A percentile compares a stretch with the other conserved stretches of the same genome.
Evolutionary conservation across 2,113 vertebrate species (phyloP).

Genomic region (human (Homo sapiens)): DNA sequence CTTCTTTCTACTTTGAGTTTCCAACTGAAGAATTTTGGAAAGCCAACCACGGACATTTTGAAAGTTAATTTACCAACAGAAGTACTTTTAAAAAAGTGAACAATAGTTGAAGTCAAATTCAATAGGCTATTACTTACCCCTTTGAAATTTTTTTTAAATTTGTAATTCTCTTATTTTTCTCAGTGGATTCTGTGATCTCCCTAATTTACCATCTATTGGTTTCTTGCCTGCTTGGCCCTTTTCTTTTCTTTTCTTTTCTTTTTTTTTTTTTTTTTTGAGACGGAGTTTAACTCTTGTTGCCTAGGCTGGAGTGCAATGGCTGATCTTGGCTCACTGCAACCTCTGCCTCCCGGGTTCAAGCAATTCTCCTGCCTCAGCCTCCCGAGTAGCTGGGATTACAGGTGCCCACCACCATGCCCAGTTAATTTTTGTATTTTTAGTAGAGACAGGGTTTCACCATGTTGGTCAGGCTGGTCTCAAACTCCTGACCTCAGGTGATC

Average conservation of each 20-base stretch:
- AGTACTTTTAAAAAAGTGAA: not conserved
- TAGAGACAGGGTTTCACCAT: no score
- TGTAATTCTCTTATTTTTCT: constrained; percentile 31
- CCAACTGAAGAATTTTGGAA: not conserved
- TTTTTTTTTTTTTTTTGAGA: no score
- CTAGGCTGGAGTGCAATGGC: no score
- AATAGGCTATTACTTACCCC: not conserved
- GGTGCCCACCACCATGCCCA: no score
- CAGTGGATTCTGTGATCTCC: not conserved
- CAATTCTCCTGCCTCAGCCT: no score
- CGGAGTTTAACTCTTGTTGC: no score
- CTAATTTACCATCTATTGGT: not conserved
- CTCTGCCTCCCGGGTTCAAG: no score
- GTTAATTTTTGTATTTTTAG: no score
- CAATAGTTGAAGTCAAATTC: not conserved
- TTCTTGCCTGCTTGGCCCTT: not conserved
- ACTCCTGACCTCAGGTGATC: no score
- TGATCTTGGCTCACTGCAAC: no score
- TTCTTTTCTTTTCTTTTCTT: not conserved
- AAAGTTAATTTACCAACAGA: constrained; percentile 4
- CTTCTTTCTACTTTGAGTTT: not conserved
- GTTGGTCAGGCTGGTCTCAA: no score
- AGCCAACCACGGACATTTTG: not conserved
- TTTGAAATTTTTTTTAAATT: not conserved
- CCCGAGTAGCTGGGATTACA: no score